Evolutionary conservation across 2,113 vertebrate species (phyloP), one percentile per base, ranked within the genome.

Genomic region (Paedocypris sp.): DNA sequence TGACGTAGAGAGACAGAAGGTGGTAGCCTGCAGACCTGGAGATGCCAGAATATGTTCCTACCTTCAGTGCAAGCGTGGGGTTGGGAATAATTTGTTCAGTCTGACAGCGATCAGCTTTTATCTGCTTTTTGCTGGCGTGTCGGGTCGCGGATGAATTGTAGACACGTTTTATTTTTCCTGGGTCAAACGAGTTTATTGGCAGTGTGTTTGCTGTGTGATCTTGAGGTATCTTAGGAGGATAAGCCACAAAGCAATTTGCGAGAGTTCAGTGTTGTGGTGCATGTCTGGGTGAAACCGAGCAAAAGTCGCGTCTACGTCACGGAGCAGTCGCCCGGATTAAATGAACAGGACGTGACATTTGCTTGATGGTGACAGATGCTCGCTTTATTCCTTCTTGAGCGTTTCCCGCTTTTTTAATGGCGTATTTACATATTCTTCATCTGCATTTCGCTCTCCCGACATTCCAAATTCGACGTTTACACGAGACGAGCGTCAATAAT

Each of bases 281-380:
- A 15, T 62, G 46, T 33, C 38, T 26, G 22, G 19, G 39, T 70
- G 60, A 65, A 41, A 60, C 41, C 29, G 66, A 52, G 67, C 47
- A 42, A 59, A 67, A 63, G 25, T 68, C 71, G 53, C 41, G 48
- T 78, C 66, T 76, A 79, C 59, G 65, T 78, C 78, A 78, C 74
- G 52, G 70, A 69, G 79, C 80, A 80, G 67, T 65, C 73, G 51
- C 71, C 81, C 72, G 75, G 69, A 81, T 76, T 75, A 78, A 73
- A 80, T 76, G 80, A 86, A 83, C 75, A 76, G 68, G 67, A 80
- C 54, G 49, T 77, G 77, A 82, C 77, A 53, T 82, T 79, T 77
- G 60, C 67, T 75, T 70, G 48, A 48, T 57, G 69, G 50, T 79
- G 77, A 81, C 77, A 76, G 78, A 83, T 83, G 79, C 73, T 79